phyloP scores from a whole-genome alignment of 2,888 invertebrate species.

The Tanytarsus gracilentus region DNA sequence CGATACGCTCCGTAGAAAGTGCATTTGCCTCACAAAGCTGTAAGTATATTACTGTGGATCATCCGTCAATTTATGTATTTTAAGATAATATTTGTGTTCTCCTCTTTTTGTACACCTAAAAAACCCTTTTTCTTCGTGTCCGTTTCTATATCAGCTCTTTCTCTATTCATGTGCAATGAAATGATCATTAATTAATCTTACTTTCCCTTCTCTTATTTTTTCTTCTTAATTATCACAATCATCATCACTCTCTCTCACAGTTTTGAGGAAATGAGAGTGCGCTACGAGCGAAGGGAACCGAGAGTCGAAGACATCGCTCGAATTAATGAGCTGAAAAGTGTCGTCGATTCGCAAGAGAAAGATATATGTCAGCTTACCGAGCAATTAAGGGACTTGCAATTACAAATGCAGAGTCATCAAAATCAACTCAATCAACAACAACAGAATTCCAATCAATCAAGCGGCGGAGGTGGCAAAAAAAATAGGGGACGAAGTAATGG shows the following conservation, averaged over 20 bases:
- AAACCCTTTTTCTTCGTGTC: too few species aligned
- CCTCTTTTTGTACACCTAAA: not conserved
- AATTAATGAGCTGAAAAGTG: conserved; percentile 47
- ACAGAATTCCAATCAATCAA: conserved; percentile 22
- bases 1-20: conserved; percentile 49
- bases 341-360: conserved; percentile 51
- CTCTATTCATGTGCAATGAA: too few species aligned
- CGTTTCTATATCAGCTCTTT: too few species aligned
- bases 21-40: conserved; percentile 50
- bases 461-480: too few species aligned
- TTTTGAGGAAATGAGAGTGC: conserved; percentile 50
- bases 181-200: not conserved
- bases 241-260: conserved; percentile 35
- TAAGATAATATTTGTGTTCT: not conserved
- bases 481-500: not conserved
- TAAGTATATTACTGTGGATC: conserved; percentile 40
- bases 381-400: conserved; percentile 50
- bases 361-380: conserved; percentile 50
- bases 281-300: conserved; percentile 50
- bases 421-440: not conserved
- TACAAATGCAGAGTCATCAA: conserved; percentile 39
- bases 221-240: not conserved
- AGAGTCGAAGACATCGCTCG: conserved; percentile 48
- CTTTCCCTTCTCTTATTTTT: not conserved
- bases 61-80: too few species aligned